A percentile compares a stretch with the other conserved stretches of the same genome.
These are phyloP conservation scores for Athripsodes cinereus DNA, from an alignment of 2,888 invertebrate genomes.

Conservation along the genomic window DNA sequence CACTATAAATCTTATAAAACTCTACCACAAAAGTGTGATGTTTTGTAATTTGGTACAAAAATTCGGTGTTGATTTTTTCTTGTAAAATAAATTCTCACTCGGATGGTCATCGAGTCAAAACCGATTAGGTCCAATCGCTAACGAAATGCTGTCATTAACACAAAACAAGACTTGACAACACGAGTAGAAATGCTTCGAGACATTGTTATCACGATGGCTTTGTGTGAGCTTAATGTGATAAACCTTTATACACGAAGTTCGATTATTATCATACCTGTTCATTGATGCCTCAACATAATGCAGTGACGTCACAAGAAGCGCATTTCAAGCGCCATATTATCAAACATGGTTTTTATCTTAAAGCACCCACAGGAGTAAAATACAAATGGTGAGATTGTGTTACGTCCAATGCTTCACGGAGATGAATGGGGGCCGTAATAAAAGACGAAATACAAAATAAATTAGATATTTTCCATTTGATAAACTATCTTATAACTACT, in stretches of 20 bases:
- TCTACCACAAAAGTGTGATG: conserved; percentile 1
- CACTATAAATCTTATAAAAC: neutral
- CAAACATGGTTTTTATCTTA: conserved; percentile 27
- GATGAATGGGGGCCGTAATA: too few species aligned
- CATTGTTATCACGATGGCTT: neutral
- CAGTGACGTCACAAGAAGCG: conserved; percentile 4
- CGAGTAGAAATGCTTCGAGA: neutral
- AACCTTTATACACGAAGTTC: neutral
- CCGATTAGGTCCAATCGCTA: conserved; percentile 1
- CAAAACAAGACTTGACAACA: neutral
- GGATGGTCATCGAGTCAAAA: conserved; percentile 13
- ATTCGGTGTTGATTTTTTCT: neutral
- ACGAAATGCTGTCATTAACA: neutral
- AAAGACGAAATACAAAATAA: too few species aligned
- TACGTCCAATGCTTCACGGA: neutral
- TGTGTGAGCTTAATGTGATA: neutral
- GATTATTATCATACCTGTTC: neutral
- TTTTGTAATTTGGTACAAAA: neutral
- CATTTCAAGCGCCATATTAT: conserved; percentile 16
- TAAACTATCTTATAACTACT: too few species aligned
- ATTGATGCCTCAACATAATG: neutral
- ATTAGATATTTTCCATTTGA: too few species aligned
- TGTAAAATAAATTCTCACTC: conserved; percentile 10
- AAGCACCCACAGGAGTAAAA: conserved; percentile 23
- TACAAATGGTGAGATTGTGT: conserved; percentile 5